Evolutionary conservation across 1,140 invertebrate genomes (phyloP), one percentile per base, ranked within the genome.

Genomic region (Anastrepha ludens): DNA sequence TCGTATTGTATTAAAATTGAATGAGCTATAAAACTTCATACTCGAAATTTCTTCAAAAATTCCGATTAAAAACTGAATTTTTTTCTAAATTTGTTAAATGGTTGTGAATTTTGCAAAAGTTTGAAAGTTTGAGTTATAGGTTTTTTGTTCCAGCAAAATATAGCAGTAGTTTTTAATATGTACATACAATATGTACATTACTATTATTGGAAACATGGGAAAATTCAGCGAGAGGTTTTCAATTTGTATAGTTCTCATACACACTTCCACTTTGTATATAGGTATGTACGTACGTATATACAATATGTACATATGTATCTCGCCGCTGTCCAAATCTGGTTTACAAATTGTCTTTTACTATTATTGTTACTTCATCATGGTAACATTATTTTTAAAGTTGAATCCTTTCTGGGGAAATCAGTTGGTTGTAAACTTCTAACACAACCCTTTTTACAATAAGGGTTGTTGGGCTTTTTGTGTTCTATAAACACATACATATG

Each of bases 331-430:
- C 1, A 29, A 9, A 29, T 81, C 50, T 81, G 50, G 47, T 81
- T 81, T 81, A 81, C 74, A 81, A 81, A 81, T 81, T 55, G 74
- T 55, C 74, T 81, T 81, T 81, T 47, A 55, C 41, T 55, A 81
- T 17, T 55, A 55, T 81, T 81, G 74, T 29, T 55, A 9, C 74
- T 0, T 81, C 8, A 13, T 39, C 2, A 13, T 81, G 8, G 50
- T 11, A 11, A 7, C 47, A 81, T 55, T 81, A 41, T 55, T 81
- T 81, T 81, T n/a, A 9, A 20, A 29, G 47, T 81, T 81, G 47
- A 55, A 47, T 11, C 47, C 47, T 81, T 81, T 44, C 74, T 4
- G 74, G 47, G 74, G 74, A 81, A 81, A 11, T 20, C 17, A 11
- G 8, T 55, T 6, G 9, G 50, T n/a, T 81, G 74, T n/a, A 55